A percentile compares a stretch with the other conserved stretches of the same genome.
These are phyloP conservation scores for Enteromius afrohamiltoni DNA, from an alignment of 2,797 vertebrate species.

Conservation along the genomic window DNA sequence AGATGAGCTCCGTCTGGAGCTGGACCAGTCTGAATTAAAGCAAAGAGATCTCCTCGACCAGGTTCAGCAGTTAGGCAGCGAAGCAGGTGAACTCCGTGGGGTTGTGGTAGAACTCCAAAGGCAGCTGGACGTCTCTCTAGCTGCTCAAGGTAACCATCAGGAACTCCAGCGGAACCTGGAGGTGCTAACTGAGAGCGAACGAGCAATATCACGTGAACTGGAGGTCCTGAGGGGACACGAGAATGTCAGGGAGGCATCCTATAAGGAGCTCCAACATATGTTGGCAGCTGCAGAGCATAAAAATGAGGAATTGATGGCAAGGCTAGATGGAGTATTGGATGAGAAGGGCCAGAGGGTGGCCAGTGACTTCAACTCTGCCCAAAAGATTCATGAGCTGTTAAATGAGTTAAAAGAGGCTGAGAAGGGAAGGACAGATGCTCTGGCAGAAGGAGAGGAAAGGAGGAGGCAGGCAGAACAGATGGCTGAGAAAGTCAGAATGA, in stretches of 20 bases:
- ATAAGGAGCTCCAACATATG: conserved; percentile 73
- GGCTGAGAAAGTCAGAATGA: conserved; percentile 77
- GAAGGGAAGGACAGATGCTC: conserved; percentile 74
- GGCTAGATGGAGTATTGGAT: conserved; percentile 71
- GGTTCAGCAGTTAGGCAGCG: conserved; percentile 82
- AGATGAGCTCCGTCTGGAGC: conserved; percentile 89
- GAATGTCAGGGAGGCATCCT: conserved; percentile 67
- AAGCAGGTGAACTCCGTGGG: conserved; percentile 81
- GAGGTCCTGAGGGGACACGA: conserved; percentile 71
- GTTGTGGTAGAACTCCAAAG: conserved; percentile 82
- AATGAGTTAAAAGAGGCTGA: conserved; percentile 83
- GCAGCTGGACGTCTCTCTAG: conserved; percentile 80
- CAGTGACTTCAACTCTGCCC: conserved; percentile 75
- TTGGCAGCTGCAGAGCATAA: conserved; percentile 73
- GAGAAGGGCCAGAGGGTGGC: conserved; percentile 77
- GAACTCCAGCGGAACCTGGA: conserved; percentile 75
- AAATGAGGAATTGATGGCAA: conserved; percentile 77
- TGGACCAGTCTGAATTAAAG: conserved; percentile 91
- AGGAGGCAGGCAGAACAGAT: conserved; percentile 74
- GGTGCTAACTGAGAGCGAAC: conserved; percentile 65
- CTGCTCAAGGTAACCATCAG: conserved; percentile 74
- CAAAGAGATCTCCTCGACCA: conserved; percentile 83
- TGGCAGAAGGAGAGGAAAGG: conserved; percentile 72
- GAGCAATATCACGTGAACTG: conserved; percentile 75
- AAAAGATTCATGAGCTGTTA: conserved; percentile 80